Base-by-base conservation (phyloP, 2,797 vertebrate species). In the Sebastes itinus region DNA sequence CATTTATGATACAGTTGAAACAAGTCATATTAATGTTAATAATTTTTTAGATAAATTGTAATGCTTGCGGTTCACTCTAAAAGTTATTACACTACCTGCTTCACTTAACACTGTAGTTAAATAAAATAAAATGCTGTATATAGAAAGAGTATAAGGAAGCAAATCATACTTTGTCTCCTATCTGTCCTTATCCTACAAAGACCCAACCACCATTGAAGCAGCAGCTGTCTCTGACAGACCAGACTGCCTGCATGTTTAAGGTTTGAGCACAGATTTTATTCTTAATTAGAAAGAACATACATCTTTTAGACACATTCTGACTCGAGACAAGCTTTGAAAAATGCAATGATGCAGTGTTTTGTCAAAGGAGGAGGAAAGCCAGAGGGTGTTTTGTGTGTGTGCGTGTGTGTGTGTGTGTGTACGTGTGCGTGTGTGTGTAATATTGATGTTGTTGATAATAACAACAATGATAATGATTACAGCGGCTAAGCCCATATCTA, bases 361-460 rank as follows among this genome's bases (percentile, higher is more conserved):
- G 72, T 89, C 79, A 79, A 70, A 80, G 75, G 32, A 60, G 49
- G 8, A 68, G 38, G 66, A 71, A 83, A 77, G 77, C 71, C 56
- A 83, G 76, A 56, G 81, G 78, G 72, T 55, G 38, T 80, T 86
- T 46, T 63, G 12, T 28, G n/a, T 35, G 61, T 62, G 56, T 28
- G 14, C 52, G 75, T 55, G 55, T 54, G 76, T 82, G 84, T 54
- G 76, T 82, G 84, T 73, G 38, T 80, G 55, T 42, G 25, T 52
- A 23, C 64, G 56, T 66, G 75, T 55, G 54, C 42, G 79, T 80
- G 80, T 73, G 42, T 72, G 73, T 62, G 61, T 63, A 67, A 87
- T 84, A 89, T 91, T 87, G 88, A 90, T 90, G 84, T 77, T 86
- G 84, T 88, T 89, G 83, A 88, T 90, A 81, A 87, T 87, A 75